Conservation (phyloP, 2,113 vertebrate species). For the Alligator sinensis region DNA sequence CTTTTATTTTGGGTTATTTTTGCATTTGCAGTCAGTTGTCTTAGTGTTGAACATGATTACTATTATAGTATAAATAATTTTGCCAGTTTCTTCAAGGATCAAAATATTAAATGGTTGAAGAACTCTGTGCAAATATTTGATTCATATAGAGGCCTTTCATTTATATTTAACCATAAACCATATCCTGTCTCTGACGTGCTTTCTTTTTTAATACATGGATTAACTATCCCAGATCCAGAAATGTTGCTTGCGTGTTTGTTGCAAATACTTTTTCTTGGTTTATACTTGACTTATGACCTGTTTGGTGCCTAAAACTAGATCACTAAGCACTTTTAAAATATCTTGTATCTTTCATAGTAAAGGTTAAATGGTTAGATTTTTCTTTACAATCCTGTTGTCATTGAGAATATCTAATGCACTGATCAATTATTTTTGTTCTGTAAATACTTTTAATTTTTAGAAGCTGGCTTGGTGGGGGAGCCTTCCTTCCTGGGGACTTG, state of each 20-base stretch:
- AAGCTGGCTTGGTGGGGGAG: neutral
- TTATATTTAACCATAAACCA: neutral
- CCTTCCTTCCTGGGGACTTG: neutral
- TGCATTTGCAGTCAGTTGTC: neutral
- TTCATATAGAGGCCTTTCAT: neutral
- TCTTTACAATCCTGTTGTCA: neutral
- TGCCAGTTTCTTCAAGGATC: slow-evolving; percentile 29
- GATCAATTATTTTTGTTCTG: neutral
- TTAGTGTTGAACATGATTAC: neutral
- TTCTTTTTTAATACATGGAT: neutral
- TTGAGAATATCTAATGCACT: neutral
- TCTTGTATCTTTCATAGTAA: neutral
- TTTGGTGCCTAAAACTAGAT: neutral
- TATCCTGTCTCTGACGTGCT: neutral
- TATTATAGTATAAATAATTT: neutral
- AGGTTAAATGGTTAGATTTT: neutral
- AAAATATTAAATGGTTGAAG: slow-evolving; percentile 28
- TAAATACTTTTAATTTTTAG: neutral
- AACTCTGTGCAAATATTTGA: slow-evolving; percentile 27
- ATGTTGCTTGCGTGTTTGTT: neutral
- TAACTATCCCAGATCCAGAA: too few species aligned
- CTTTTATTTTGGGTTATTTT: neutral
- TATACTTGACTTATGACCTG: neutral
- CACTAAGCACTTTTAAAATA: neutral
- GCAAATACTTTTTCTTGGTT: neutral